Base-by-base conservation (phyloP, 2,888 invertebrate species). In the Macrosoma leucophasiata region DNA sequence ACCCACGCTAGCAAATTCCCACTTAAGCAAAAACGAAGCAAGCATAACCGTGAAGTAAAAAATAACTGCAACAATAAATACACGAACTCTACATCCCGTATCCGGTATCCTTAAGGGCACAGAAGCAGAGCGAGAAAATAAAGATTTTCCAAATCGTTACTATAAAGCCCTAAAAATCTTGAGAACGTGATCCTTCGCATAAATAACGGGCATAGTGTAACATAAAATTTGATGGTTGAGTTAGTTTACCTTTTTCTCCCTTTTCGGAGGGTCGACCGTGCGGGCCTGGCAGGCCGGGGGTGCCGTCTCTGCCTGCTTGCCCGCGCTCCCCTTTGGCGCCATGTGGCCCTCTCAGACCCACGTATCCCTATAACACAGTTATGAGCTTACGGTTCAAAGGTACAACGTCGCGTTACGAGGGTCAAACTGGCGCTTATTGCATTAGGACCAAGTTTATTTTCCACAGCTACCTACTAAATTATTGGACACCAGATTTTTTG, bases 321-420 rank as follows among this genome's bases (percentile, higher is more conserved):
- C 90, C 89, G 14, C 88, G 84, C 53, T 90, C 90, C 22, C 90
- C 91, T 67, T 91, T 91, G 13, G 79, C 78, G 20, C 90, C 90
- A 51, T 85, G 81, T 29, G 88, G 77, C 3, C 90, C 90, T 45
- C 87, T 84, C 19, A 74, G 69, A 17, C 85, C 85, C 46, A 69
- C 58, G 61, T 73, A 76, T 46, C 85, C 85, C 85, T 84, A 34
- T 50, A 75, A 76, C 64, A 68, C 54, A 69, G 68, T 74, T 72
- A 70, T 67, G 67, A 62, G 56, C 59, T 62, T 50, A 25, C 30
- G 65, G 69, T 66, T 68, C 65, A 66, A 65, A 67, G 63, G 66
- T 67, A 73, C 67, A 67, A 69, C 67, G 65, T 56, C 42, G 48
- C 57, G 64, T 76, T 73, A 76, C 66, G 68, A 77, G 77, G 79